Evolutionary conservation across 2,888 invertebrate genomes (phyloP).

Genomic region (Acholoe squamosa): DNA sequence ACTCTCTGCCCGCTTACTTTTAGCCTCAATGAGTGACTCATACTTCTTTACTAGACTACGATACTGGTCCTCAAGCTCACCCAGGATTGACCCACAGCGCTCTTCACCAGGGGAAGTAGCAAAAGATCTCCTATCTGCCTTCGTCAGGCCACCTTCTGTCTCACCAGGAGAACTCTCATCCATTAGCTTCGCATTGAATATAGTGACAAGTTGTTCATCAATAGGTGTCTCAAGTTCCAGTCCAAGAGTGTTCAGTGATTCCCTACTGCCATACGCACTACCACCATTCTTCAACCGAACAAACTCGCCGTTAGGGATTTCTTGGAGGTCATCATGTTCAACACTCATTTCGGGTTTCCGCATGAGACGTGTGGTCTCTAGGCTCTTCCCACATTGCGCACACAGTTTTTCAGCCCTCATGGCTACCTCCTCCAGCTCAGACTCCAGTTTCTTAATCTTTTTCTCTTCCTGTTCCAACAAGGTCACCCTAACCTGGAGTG

Average conservation of each 20-base stretch:
- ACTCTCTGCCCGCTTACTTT: constrained; percentile 64
- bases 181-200: constrained; percentile 41
- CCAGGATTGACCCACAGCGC: constrained; percentile 71
- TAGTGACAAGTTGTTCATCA: constrained; percentile 46
- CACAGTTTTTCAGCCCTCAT: constrained; percentile 73
- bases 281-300: constrained; percentile 81
- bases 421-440: constrained; percentile 73
- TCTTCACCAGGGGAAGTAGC: constrained; percentile 37
- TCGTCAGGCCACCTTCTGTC: constrained; percentile 49
- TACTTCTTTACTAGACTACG: constrained; percentile 80
- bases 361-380: constrained; percentile 43
- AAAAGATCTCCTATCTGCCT: constrained; percentile 34
- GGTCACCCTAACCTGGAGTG: constrained; percentile 70
- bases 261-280: constrained; percentile 80
- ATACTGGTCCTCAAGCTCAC: constrained; percentile 81
- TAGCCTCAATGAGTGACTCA: constrained; percentile 78
- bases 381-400: constrained; percentile 71
- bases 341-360: constrained; percentile 73
- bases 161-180: constrained; percentile 64
- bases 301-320: constrained; percentile 77
- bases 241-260: constrained; percentile 75
- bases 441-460: constrained; percentile 70
- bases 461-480: constrained; percentile 66
- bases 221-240: constrained; percentile 73
- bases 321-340: constrained; percentile 78